Percentiles rank a stretch among this genome's conserved stretches.
Conservation (phyloP, 2,113 vertebrate genomes). For the Orthonyx spaldingii region DNA sequence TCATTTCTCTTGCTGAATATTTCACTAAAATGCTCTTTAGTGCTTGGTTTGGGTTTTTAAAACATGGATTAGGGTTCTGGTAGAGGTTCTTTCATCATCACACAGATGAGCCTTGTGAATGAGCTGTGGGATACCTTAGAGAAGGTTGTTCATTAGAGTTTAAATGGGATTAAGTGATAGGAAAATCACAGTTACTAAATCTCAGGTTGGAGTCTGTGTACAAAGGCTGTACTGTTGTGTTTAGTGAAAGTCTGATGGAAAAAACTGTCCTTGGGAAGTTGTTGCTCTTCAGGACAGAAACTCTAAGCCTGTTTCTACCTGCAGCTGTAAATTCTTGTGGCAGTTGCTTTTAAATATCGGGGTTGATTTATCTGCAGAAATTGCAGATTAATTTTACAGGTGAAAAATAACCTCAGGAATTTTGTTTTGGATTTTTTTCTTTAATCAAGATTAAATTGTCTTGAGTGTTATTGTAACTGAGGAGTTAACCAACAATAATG, state of each 20-base stretch:
- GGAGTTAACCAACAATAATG: background rate
- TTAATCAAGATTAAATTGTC: background rate
- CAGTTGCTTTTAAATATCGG: background rate
- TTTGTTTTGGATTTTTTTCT: background rate
- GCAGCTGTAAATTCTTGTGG: background rate
- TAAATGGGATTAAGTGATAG: background rate
- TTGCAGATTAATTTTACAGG: background rate
- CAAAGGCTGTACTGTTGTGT: background rate
- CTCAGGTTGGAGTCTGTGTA: background rate
- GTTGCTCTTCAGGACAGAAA: background rate
- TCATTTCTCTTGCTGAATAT: background rate
- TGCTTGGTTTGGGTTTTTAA: background rate
- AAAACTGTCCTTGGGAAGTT: background rate
- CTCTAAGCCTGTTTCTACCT: background rate
- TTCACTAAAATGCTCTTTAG: background rate
- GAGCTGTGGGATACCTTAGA: background rate
- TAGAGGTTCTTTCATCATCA: background rate
- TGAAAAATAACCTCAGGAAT: background rate
- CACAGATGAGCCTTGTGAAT: background rate
- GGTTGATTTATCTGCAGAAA: background rate
- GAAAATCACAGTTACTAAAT: conserved; percentile 28
- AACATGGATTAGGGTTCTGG: background rate
- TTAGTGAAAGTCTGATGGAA: background rate
- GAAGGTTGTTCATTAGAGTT: background rate
- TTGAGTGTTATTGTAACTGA: background rate